These are phyloP conservation scores for Lophius piscatorius DNA, from an alignment of 2,113 vertebrate genomes.

Conservation along the genomic window DNA sequence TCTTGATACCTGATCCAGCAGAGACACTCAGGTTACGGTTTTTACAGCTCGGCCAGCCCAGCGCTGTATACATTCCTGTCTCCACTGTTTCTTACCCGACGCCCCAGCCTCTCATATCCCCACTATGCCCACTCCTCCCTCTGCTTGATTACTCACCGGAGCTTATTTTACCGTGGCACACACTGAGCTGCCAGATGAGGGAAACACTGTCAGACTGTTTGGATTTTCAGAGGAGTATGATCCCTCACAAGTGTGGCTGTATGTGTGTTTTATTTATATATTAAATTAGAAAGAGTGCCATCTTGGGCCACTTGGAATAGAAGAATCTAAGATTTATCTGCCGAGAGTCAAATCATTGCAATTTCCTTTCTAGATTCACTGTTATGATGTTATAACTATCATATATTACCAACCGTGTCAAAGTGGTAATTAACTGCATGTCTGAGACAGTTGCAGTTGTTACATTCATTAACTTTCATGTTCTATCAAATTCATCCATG, in stretches of 20 bases:
- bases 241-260: constrained; percentile 89
- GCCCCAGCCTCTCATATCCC: constrained; percentile 60
- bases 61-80: constrained; percentile 99
- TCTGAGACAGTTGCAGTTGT: too few relatives aligned
- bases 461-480: too few relatives aligned
- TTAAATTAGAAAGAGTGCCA: constrained; percentile 24
- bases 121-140: constrained; percentile 63
- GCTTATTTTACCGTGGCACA: constrained; percentile 97
- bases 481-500: constrained; percentile 1
- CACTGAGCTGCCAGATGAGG: constrained; percentile 95
- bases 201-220: constrained; percentile 93
- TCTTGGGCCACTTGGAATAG: constrained; percentile 13
- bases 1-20: constrained; percentile 96
- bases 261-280: constrained; percentile 44
- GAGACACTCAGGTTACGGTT: constrained; percentile 95
- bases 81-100: constrained; percentile 84
- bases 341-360: constrained; percentile 17
- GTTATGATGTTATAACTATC: too few relatives aligned
- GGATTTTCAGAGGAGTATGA: constrained; percentile 85
- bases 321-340: constrained; percentile 16
- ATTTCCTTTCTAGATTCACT: neutral
- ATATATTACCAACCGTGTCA: too few relatives aligned
- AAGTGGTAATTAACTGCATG: constrained; percentile 13
- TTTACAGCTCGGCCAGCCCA: constrained; percentile 98
- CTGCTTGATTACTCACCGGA: constrained; percentile 91